Percentiles rank a stretch among this genome's conserved stretches.
These are phyloP conservation scores for Austrofundulus limnaeus DNA, from an alignment of 2,113 vertebrate genomes.

Conservation along the genomic window DNA sequence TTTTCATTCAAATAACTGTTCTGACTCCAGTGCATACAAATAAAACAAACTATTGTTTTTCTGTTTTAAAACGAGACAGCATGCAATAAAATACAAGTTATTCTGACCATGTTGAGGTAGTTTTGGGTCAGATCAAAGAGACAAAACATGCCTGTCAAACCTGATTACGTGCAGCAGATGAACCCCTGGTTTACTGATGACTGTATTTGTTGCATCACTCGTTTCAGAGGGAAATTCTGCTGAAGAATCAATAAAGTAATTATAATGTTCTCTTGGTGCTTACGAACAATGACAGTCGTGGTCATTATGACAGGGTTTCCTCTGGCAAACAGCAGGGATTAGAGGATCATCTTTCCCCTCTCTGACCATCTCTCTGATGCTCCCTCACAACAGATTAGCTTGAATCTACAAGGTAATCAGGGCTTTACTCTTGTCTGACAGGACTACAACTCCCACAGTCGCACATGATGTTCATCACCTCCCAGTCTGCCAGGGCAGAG, in stretches of 20 bases:
- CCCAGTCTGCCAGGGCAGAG: conserved; percentile 6
- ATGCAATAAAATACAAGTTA: not conserved
- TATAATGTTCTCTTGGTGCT: conserved; percentile 20
- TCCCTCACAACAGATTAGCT: conserved; percentile 45
- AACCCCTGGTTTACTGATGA: not conserved
- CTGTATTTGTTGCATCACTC: not conserved
- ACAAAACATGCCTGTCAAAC: not conserved
- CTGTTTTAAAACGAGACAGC: not conserved
- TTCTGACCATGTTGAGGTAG: not conserved
- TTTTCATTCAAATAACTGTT: not conserved
- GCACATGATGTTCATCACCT: conserved; percentile 2
- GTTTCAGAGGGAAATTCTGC: conserved; percentile 23
- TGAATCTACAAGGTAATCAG: conserved; percentile 58
- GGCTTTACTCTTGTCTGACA: conserved; percentile 43
- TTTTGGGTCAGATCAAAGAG: not conserved
- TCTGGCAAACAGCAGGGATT: conserved; percentile 43
- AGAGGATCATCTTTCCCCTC: conserved; percentile 43
- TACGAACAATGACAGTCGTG: conserved; percentile 18
- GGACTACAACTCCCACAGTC: conserved; percentile 52
- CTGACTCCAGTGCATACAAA: not conserved
- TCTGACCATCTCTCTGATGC: conserved; percentile 31
- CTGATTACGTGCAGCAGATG: not conserved
- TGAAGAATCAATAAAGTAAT: conserved; percentile 44
- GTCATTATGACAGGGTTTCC: conserved; percentile 34
- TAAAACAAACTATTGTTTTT: not conserved